A percentile compares a stretch with the other conserved stretches of the same genome.
These are phyloP conservation scores for Pseudorasbora parva DNA, from an alignment of 2,113 vertebrate genomes.

Conservation along the genomic window DNA sequence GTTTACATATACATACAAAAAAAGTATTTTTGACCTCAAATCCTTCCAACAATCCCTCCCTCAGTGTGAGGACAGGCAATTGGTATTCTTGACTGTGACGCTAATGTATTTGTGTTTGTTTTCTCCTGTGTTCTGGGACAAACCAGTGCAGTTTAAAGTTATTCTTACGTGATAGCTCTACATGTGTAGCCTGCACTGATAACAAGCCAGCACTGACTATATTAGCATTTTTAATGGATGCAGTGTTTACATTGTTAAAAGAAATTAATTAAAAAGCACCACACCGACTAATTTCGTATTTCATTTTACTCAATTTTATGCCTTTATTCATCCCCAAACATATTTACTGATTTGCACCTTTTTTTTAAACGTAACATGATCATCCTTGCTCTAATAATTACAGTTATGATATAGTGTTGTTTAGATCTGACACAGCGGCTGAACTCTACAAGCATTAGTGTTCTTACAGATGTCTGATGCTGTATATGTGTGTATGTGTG, in stretches of 20 bases:
- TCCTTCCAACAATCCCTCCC: too few species aligned
- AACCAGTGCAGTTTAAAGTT: constrained; percentile 27
- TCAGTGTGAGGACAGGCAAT: constrained; percentile 65
- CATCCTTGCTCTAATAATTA: neutral
- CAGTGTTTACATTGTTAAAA: constrained; percentile 31
- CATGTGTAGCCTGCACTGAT: constrained; percentile 38
- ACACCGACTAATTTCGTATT: constrained; percentile 42
- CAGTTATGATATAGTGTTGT: neutral
- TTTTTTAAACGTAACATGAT: neutral
- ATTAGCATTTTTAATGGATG: constrained; percentile 37
- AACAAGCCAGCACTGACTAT: constrained; percentile 53
- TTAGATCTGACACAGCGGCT: neutral
- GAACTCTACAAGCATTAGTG: neutral
- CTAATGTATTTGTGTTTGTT: neutral
- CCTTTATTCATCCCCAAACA: neutral
- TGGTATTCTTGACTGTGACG: constrained; percentile 42
- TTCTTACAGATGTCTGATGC: constrained; percentile 17
- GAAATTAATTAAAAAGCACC: neutral
- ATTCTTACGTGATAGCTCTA: constrained; percentile 32
- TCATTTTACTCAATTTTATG: constrained; percentile 20
- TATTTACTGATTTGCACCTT: neutral
- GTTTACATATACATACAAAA: neutral
- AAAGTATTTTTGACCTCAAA: neutral
- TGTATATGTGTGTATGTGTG: neutral
- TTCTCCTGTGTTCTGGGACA: constrained; percentile 2